Conservation (phyloP, 2,113 vertebrate species). For the Heliornis fulica region DNA sequence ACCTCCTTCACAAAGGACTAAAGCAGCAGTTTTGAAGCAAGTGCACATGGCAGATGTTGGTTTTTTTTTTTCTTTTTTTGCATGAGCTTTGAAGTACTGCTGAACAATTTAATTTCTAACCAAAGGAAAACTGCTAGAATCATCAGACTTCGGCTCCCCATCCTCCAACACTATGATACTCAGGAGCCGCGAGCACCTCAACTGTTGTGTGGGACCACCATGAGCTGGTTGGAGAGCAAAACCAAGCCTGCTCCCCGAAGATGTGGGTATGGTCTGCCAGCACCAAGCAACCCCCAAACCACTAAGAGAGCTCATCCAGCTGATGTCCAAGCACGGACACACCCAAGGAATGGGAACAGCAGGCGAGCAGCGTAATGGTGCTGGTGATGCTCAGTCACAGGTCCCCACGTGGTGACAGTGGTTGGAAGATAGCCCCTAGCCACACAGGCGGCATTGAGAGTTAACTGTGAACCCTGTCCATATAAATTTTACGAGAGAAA, state of each 20-base stretch:
- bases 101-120: background rate
- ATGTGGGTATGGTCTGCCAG: background rate
- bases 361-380: fast-evolving
- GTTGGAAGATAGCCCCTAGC: background rate
- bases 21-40: background rate
- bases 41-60: background rate
- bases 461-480: background rate
- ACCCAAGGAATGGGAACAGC: background rate
- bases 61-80: too few species aligned
- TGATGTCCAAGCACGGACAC: fast-evolving
- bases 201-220: background rate
- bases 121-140: background rate
- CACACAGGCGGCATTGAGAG: background rate
- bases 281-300: fast-evolving
- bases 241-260: background rate
- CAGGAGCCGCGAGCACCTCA: background rate
- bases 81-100: background rate
- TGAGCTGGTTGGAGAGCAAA: background rate
- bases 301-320: too few species aligned
- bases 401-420: fast-evolving
- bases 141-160: background rate
- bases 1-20: background rate
- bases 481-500: background rate
- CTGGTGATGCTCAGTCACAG: background rate
- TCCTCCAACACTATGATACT: fast-evolving